phyloP scores from a whole-genome alignment of 2,113 vertebrate species.

The Microcebus tavaratra region DNA sequence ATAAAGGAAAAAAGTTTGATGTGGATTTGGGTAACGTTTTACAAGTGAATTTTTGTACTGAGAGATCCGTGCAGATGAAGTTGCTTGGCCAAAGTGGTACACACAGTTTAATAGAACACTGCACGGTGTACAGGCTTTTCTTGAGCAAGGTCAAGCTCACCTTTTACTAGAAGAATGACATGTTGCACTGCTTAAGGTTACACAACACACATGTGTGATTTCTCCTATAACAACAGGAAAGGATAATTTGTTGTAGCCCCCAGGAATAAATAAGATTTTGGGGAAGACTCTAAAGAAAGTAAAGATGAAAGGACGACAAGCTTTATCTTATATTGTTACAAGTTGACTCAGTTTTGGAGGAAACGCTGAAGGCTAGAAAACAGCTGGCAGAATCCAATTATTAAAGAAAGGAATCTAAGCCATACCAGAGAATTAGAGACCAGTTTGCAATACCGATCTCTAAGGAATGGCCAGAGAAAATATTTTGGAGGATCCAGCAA shows the following conservation, averaged over 20 bases:
- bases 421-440: conserved; percentile 66
- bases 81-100: not conserved
- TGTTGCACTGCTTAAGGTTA: conserved; percentile 45
- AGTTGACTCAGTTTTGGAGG: conserved; percentile 76
- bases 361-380: conserved; percentile 64
- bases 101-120: not conserved
- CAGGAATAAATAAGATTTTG: conserved; percentile 59
- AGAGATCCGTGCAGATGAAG: not conserved
- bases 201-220: conserved; percentile 21
- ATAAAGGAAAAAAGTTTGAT: not conserved
- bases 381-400: conserved; percentile 70
- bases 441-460: conserved; percentile 50
- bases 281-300: conserved; percentile 65
- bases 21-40: not conserved
- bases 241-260: conserved; percentile 56
- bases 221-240: conserved; percentile 50
- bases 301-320: conserved; percentile 66
- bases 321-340: conserved; percentile 74
- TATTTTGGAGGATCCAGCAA: conserved; percentile 37
- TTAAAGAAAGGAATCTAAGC: conserved; percentile 62
- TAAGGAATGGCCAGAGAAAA: conserved; percentile 48
- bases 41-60: not conserved
- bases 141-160: not conserved
- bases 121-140: not conserved
- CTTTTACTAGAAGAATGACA: not conserved